phyloP scores from a whole-genome alignment of 30 jellyfish, hydroid and myxozoan genomes.

The Haliclystus octoradiatus region DNA sequence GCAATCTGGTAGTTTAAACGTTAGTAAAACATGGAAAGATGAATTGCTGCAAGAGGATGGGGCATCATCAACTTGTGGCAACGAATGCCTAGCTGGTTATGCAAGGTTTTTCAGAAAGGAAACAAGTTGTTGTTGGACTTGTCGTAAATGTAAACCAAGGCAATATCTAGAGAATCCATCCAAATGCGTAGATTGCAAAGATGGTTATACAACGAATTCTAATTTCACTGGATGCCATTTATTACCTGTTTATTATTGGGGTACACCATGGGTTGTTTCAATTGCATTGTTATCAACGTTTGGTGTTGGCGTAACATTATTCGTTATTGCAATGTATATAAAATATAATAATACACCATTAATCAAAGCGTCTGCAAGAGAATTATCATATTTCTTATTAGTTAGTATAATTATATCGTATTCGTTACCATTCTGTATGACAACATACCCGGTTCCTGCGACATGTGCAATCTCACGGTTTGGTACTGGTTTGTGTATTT shows the following conservation, averaged over 20 bases:
- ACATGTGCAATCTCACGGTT: slow-evolving; percentile 67
- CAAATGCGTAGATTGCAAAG: slow-evolving; percentile 29
- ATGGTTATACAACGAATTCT: slow-evolving; percentile 21
- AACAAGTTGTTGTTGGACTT: slow-evolving; percentile 65
- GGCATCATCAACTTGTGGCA: slow-evolving; percentile 30
- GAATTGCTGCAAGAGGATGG: slow-evolving; percentile 2
- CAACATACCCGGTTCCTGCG: slow-evolving; percentile 33
- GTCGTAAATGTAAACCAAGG: slow-evolving; percentile 35
- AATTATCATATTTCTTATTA: slow-evolving; percentile 50
- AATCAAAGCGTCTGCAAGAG: slow-evolving; percentile 78
- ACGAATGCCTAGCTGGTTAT: slow-evolving; percentile 33
- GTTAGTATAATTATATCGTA: slow-evolving; percentile 31
- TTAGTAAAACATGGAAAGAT: not conserved
- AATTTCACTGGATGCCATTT: slow-evolving; percentile 27
- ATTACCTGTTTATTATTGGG: slow-evolving; percentile 38
- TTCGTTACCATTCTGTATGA: slow-evolving; percentile 54
- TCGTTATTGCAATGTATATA: slow-evolving; percentile 31
- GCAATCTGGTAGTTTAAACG: slow-evolving; percentile 35
- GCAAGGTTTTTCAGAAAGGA: slow-evolving; percentile 15
- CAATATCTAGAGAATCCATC: slow-evolving; percentile 28
- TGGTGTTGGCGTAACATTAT: slow-evolving; percentile 54
- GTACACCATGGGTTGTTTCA: slow-evolving; percentile 46
- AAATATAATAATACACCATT: slow-evolving; percentile 58
- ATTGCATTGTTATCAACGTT: slow-evolving; percentile 44
- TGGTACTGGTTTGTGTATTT: slow-evolving; percentile 59